Percentiles rank a stretch among this genome's conserved stretches.
Conservation (phyloP, 2,797 vertebrate species). For the Podargus strigoides region DNA sequence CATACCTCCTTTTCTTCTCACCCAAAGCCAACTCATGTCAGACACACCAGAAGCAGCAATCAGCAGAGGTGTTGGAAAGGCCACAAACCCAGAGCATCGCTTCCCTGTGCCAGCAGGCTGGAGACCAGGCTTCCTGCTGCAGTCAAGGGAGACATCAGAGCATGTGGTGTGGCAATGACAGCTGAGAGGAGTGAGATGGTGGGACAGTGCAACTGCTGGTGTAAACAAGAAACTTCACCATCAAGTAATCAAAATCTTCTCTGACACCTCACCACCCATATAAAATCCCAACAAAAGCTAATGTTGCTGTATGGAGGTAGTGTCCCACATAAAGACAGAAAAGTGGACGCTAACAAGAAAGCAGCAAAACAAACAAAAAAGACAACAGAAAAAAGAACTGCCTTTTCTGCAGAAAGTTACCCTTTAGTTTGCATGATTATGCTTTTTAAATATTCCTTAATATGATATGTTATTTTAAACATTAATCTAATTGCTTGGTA, state of each 20-base stretch:
- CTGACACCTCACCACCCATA: not conserved
- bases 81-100: accelerated
- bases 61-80: not conserved
- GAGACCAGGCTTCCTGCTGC: not conserved
- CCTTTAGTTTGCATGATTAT: not conserved
- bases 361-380: not conserved
- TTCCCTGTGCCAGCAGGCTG: not conserved
- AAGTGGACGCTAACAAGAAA: not conserved
- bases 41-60: not conserved
- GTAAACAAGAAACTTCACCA: not conserved
- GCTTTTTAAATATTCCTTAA: not conserved
- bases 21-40: not conserved
- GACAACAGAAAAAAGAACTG: not conserved
- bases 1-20: not conserved
- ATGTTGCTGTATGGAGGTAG: not conserved
- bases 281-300: not conserved
- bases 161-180: not conserved
- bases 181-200: not conserved
- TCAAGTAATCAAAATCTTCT: not conserved
- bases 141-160: not conserved
- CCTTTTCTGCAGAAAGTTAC: not conserved
- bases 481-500: not conserved
- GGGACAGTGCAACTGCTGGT: not conserved
- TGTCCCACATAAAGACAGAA: not conserved
- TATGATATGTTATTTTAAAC: not conserved